Conservation (phyloP, 1,140 invertebrate species). For the Lutraria rhynchaena region DNA sequence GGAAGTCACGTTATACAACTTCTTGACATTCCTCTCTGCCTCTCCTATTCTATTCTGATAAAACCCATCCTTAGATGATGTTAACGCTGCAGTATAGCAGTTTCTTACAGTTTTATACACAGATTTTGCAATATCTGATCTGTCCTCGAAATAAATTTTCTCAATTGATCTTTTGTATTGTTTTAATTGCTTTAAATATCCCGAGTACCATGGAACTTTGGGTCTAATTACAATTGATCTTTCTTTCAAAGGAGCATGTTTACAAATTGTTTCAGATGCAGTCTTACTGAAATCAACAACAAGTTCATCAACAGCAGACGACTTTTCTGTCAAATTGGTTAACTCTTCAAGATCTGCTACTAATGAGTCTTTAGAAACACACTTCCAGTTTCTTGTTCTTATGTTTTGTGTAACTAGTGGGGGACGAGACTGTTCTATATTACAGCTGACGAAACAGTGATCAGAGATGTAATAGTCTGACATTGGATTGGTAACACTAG, state of each 20-base stretch:
- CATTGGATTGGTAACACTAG: neutral
- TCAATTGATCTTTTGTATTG: too few relatives aligned
- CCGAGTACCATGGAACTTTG: too few relatives aligned
- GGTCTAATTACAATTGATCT: too few relatives aligned
- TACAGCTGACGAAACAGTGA: constrained; percentile 14
- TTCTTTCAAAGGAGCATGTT: neutral
- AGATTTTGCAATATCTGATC: neutral
- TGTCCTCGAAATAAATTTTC: too few relatives aligned
- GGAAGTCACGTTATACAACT: too few relatives aligned
- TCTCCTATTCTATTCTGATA: too few relatives aligned
- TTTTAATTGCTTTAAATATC: too few relatives aligned
- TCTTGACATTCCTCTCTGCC: too few relatives aligned
- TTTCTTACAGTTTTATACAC: neutral
- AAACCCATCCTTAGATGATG: too few relatives aligned
- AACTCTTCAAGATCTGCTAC: neutral
- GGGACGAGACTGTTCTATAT: constrained; percentile 4
- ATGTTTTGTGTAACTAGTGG: neutral
- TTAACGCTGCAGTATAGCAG: constrained; percentile 1
- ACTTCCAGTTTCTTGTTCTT: constrained; percentile 20
- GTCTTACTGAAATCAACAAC: neutral
- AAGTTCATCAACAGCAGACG: neutral
- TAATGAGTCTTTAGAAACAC: neutral
- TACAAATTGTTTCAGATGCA: neutral
- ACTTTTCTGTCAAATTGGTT: constrained; percentile 11
- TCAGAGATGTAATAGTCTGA: constrained; percentile 21